These are phyloP conservation scores for Oscheius myriophilus DNA, from an alignment of 2,888 invertebrate species.

Conservation along the genomic window DNA sequence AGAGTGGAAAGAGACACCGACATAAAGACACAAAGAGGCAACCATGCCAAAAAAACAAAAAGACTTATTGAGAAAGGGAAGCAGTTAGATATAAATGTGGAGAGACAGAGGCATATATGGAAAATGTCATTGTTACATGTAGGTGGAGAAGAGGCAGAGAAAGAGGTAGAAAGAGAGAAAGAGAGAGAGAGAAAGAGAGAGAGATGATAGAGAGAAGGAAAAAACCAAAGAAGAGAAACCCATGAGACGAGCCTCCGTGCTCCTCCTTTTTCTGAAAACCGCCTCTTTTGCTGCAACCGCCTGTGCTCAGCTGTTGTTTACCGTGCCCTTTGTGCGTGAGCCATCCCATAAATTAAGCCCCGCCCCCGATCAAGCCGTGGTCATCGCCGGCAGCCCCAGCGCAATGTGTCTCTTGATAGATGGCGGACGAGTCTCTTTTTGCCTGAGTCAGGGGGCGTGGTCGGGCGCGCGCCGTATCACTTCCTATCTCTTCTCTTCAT, in stretches of 20 bases:
- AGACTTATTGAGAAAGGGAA: too few species aligned
- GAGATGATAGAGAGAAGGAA: background rate
- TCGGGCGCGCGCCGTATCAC: constrained; percentile 25
- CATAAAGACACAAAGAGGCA: too few species aligned
- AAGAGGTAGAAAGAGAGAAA: too few species aligned
- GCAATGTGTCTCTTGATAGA: constrained; percentile 30
- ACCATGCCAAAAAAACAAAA: too few species aligned
- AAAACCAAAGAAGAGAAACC: background rate
- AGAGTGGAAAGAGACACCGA: too few species aligned
- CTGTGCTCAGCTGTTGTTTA: constrained; percentile 1
- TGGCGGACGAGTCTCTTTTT: constrained; percentile 32
- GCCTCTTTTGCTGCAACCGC: background rate
- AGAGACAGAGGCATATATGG: too few species aligned
- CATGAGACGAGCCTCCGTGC: too few species aligned
- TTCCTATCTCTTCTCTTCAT: constrained; percentile 31
- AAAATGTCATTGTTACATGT: too few species aligned
- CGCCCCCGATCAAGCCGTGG: background rate
- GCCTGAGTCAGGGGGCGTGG: constrained; percentile 29
- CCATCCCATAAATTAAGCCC: background rate
- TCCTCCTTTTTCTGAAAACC: background rate
- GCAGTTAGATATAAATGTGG: too few species aligned
- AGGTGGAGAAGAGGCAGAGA: too few species aligned
- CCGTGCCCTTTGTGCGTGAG: background rate
- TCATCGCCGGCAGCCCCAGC: constrained; percentile 14
- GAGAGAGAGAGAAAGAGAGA: too few species aligned